Conservation (phyloP, 2,113 vertebrate genomes). For the Sporophila hypoxantha region DNA sequence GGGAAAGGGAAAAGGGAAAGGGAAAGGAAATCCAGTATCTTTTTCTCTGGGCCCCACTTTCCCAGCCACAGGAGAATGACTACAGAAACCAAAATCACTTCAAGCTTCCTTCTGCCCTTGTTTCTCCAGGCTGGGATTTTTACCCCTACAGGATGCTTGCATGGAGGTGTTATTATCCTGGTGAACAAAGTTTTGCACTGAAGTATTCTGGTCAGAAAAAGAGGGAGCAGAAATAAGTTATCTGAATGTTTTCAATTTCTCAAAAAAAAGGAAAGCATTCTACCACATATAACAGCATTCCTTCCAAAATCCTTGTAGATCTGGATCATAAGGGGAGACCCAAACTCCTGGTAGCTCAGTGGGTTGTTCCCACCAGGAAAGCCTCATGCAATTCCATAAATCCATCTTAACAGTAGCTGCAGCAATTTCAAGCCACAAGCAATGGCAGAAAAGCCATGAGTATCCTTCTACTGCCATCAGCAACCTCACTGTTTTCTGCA, state of each 20-base stretch:
- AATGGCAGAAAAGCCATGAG: background rate
- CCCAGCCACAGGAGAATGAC: background rate
- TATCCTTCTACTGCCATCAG: background rate
- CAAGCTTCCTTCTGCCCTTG: background rate
- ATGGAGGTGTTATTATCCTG: background rate
- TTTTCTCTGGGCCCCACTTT: background rate
- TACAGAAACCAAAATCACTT: background rate
- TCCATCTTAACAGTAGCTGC: background rate
- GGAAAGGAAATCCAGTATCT: background rate
- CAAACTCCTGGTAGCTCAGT: background rate
- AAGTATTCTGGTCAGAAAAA: background rate
- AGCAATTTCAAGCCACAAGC: background rate
- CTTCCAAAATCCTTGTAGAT: background rate
- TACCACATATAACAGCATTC: background rate
- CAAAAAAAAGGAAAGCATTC: background rate
- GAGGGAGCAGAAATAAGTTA: background rate
- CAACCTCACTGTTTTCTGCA: background rate
- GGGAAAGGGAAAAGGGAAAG: too few relatives aligned
- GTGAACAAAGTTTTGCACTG: background rate
- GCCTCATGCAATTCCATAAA: background rate
- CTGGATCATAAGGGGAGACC: background rate
- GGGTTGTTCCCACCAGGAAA: background rate
- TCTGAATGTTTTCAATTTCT: background rate
- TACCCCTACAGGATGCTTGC: background rate
- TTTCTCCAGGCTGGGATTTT: background rate